Conservation (phyloP, 2,797 vertebrate species). For the Urosaurus nigricauda region DNA sequence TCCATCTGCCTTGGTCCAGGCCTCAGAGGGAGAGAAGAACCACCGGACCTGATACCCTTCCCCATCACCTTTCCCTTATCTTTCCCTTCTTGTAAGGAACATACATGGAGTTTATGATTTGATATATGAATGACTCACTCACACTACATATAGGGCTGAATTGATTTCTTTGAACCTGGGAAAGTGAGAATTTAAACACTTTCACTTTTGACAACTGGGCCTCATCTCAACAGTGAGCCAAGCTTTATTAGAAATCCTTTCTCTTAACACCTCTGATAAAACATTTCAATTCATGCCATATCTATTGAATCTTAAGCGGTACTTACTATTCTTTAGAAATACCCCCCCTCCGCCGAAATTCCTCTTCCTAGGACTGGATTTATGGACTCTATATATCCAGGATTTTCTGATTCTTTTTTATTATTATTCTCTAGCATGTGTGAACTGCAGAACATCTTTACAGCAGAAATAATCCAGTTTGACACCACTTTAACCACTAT, state of each 20-base stretch:
- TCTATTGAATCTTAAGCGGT: constrained; percentile 32
- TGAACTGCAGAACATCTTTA: neutral
- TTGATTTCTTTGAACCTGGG: constrained; percentile 25
- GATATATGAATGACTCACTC: constrained; percentile 2
- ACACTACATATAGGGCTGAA: constrained; percentile 18
- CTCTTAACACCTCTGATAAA: neutral
- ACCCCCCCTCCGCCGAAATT: neutral
- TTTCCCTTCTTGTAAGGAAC: neutral
- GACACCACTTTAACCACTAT: too few species aligned
- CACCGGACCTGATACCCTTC: too few species aligned
- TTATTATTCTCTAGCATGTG: neutral
- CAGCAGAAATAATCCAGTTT: too few species aligned
- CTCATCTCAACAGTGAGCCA: constrained; percentile 12
- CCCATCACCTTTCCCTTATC: too few species aligned
- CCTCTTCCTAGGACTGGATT: fast-evolving
- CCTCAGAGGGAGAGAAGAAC: too few species aligned
- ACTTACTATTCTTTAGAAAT: neutral
- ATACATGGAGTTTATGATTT: neutral
- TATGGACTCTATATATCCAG: neutral
- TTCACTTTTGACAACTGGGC: constrained; percentile 11
- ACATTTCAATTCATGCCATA: constrained; percentile 9
- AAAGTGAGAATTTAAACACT: neutral
- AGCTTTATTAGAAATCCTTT: constrained; percentile 6
- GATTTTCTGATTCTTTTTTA: neutral
- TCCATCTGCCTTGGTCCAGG: too few species aligned